These are phyloP conservation scores for Petromus typicus DNA, from an alignment of 2,113 vertebrate genomes.

Conservation along the genomic window DNA sequence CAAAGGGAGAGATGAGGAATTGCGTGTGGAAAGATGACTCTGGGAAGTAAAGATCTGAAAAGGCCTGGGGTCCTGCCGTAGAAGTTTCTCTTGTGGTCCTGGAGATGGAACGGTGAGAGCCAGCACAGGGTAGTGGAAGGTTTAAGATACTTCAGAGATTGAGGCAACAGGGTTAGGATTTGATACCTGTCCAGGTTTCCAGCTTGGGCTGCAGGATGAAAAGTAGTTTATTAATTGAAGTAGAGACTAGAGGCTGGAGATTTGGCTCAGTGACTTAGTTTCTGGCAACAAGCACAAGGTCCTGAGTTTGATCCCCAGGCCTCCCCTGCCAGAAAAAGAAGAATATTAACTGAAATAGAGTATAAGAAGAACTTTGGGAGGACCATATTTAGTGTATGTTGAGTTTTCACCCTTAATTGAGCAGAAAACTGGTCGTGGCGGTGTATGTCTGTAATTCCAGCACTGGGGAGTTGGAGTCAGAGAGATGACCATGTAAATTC, in stretches of 20 bases:
- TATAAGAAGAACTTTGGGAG: not conserved
- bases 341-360: not conserved
- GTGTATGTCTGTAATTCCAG: not conserved
- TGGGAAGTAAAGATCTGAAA: slow-evolving; percentile 28
- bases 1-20: not conserved
- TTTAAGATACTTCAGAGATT: not conserved
- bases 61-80: not conserved
- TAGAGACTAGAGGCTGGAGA: not conserved
- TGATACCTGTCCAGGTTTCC: not conserved
- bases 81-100: not conserved
- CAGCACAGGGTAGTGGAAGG: not conserved
- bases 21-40: not conserved
- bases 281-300: no score
- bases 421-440: not conserved
- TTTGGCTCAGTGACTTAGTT: no score
- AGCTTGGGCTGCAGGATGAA: not conserved
- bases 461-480: not conserved
- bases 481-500: not conserved
- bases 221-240: not conserved
- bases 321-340: no score
- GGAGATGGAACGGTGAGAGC: not conserved
- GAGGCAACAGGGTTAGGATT: not conserved
- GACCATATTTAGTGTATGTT: not conserved
- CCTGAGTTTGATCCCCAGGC: no score
- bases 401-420: not conserved